These are phyloP conservation scores for Hemibagrus guttatus DNA, from an alignment of 2,797 vertebrate genomes.

Conservation along the genomic window DNA sequence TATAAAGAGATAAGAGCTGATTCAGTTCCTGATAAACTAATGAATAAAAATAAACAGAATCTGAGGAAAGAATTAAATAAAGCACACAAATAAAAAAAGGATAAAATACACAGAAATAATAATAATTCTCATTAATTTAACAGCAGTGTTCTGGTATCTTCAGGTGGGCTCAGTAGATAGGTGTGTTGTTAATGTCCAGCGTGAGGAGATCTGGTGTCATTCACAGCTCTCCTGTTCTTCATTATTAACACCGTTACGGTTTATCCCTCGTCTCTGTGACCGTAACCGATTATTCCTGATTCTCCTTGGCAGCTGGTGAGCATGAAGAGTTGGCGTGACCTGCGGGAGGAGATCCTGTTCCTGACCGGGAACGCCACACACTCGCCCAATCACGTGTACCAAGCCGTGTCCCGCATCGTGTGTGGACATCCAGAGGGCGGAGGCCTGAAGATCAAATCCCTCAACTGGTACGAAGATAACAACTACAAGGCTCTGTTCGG, in stretches of 20 bases:
- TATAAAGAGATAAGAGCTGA: neutral
- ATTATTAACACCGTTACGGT: neutral
- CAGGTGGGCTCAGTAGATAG: too few species aligned
- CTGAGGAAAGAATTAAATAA: too few species aligned
- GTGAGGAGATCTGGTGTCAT: neutral
- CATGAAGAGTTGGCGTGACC: conserved; percentile 91
- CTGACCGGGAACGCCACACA: conserved; percentile 82
- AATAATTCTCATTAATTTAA: too few species aligned
- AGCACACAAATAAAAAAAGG: too few species aligned
- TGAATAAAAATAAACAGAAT: neutral
- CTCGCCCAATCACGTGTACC: conserved; percentile 86
- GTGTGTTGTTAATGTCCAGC: neutral
- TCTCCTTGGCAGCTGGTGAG: conserved; percentile 75
- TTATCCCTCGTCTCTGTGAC: neutral
- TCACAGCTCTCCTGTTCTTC: neutral
- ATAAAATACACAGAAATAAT: too few species aligned
- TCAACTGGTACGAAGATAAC: conserved; percentile 98
- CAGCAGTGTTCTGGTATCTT: too few species aligned
- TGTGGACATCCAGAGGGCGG: conserved; percentile 93
- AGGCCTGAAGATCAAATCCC: conserved; percentile 94
- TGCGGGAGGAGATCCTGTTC: conserved; percentile 89
- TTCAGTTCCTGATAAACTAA: neutral
- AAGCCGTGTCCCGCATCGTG: conserved; percentile 90
- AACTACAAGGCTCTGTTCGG: conserved; percentile 97
- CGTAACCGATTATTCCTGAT: neutral